Conservation (phyloP, 2,113 vertebrate genomes). For the Corythaixoides concolor region DNA sequence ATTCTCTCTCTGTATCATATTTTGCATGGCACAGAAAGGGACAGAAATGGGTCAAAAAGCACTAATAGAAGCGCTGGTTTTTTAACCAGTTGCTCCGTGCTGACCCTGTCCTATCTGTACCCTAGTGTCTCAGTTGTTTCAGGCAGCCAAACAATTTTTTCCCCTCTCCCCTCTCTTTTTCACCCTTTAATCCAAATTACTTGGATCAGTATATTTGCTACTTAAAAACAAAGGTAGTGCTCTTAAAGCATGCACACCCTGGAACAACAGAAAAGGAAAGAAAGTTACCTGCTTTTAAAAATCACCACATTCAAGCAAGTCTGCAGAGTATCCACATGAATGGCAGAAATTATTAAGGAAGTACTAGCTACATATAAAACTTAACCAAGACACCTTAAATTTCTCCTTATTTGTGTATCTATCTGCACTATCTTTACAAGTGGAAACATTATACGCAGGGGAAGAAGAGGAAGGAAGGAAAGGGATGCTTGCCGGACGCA, state of each 20-base stretch:
- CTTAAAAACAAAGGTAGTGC: neutral
- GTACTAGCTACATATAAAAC: neutral
- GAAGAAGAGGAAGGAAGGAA: neutral
- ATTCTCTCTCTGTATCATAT: neutral
- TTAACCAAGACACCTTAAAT: neutral
- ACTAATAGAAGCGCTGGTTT: fast-evolving
- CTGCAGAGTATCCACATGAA: neutral
- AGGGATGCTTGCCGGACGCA: neutral
- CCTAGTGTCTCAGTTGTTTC: neutral
- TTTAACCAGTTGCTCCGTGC: neutral
- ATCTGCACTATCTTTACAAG: neutral
- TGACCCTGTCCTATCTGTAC: neutral
- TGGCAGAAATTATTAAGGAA: neutral
- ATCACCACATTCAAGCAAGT: neutral
- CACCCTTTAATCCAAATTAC: neutral
- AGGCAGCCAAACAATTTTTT: neutral
- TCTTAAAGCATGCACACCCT: neutral
- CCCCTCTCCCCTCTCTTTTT: fast-evolving
- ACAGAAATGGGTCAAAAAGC: neutral
- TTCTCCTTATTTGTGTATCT: neutral
- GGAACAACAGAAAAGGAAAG: neutral
- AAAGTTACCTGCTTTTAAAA: neutral
- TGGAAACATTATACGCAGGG: neutral
- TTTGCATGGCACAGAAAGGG: neutral
- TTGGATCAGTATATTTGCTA: neutral